These are phyloP conservation scores for Platerodrilus igneus DNA, from an alignment of 2,888 invertebrate genomes.

Conservation along the genomic window DNA sequence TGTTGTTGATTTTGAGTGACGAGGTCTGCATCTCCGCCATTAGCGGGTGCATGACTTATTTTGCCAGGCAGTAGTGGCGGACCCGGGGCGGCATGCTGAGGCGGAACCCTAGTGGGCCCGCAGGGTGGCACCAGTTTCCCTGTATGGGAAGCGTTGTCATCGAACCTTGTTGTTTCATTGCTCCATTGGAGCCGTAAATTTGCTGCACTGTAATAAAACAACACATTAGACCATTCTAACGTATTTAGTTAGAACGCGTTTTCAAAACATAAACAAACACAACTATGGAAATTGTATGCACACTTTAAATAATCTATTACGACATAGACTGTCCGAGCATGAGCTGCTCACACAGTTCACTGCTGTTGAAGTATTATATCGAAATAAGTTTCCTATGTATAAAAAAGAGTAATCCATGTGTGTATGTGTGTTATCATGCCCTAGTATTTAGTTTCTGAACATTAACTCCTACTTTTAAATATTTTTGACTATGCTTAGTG, in stretches of 20 bases:
- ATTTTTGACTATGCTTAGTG: too few species aligned
- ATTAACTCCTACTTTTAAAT: too few species aligned
- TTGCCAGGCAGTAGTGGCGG: conserved; percentile 71
- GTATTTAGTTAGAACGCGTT: not conserved
- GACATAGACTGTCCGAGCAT: too few species aligned
- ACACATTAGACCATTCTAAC: not conserved
- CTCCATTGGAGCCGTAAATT: conserved; percentile 69
- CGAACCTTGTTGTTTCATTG: conserved; percentile 58
- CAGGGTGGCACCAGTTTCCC: conserved; percentile 97
- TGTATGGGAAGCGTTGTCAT: conserved; percentile 60
- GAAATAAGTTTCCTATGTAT: too few species aligned
- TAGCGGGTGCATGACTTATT: conserved; percentile 54
- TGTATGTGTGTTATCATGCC: too few species aligned
- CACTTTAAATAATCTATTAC: too few species aligned
- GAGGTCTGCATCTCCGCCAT: conserved; percentile 44
- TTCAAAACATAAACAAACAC: conserved; percentile 5
- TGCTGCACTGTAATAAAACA: conserved; percentile 59
- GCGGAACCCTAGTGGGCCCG: conserved; percentile 63
- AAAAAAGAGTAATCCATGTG: too few species aligned
- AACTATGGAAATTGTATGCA: too few species aligned
- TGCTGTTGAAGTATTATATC: too few species aligned
- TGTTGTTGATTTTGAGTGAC: conserved; percentile 63
- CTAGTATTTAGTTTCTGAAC: too few species aligned
- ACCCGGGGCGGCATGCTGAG: conserved; percentile 60
- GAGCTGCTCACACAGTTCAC: too few species aligned